These are phyloP conservation scores for Indicator maculatus DNA, from an alignment of 2,113 vertebrate species.

Conservation along the genomic window DNA sequence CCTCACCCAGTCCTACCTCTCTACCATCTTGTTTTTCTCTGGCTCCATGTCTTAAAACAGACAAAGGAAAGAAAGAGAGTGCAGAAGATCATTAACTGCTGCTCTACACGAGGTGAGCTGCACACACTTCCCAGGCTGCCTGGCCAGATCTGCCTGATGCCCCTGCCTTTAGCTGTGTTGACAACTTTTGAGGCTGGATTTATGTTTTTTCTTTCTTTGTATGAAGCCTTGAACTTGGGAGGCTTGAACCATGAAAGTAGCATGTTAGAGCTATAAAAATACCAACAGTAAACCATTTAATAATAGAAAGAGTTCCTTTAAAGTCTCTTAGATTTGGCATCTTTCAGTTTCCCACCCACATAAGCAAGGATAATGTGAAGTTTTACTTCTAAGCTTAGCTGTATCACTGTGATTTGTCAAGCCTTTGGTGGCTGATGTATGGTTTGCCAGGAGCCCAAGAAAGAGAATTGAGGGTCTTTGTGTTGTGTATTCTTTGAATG, in stretches of 20 bases:
- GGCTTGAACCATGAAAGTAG: neutral
- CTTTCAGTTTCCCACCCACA: conserved; percentile 46
- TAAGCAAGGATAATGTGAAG: conserved; percentile 45
- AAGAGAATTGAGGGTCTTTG: neutral
- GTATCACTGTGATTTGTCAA: conserved; percentile 12
- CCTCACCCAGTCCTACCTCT: neutral
- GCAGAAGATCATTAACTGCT: neutral
- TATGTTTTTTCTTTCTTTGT: neutral
- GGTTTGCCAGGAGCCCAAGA: neutral
- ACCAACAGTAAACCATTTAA: conserved; percentile 42
- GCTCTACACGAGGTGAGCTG: accelerated
- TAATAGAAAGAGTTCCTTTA: conserved; percentile 47
- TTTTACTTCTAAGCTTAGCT: conserved; percentile 54
- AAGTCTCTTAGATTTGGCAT: conserved; percentile 40
- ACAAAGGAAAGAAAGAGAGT: neutral
- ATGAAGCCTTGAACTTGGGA: neutral
- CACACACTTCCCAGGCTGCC: neutral
- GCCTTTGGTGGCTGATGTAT: conserved; percentile 21
- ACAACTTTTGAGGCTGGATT: neutral
- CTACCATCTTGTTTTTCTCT: neutral
- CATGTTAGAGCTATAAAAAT: conserved; percentile 36
- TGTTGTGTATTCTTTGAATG: neutral
- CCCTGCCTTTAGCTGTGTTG: neutral
- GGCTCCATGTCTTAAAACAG: neutral
- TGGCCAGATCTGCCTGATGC: neutral